Base-by-base conservation (phyloP, 2,888 invertebrate species). In the Ennomos quercinarius region DNA sequence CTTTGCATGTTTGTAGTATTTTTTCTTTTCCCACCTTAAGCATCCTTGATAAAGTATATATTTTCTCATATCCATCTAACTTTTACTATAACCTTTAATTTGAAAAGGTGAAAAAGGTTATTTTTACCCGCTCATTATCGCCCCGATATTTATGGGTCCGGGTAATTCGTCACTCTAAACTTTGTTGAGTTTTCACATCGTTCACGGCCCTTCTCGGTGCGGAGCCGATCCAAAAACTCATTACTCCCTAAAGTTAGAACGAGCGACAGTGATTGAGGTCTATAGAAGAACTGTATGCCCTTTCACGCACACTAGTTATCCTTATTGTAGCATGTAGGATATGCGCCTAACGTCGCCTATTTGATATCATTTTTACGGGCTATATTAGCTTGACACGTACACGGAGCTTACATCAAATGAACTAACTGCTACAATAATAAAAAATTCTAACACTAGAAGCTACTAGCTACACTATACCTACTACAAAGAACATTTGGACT, bases 221-320 rank as follows among this genome's bases (percentile, higher is more conserved):
- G 64, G 71, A 63, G 63, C 72, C 66, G 70, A 80, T 76, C 77
- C 73, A 67, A 77, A 75, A 81, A 77, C 83, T 84, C 81, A 85
- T 86, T 86, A 84, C 82, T 77, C 76, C 73, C 76, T 69, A 51
- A 61, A 61, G 60, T 56, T 61, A 47, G 39, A 47, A 43, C 39
- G 47, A 61, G 35, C 9, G 10, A 37, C 60, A 61, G 55, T 27
- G 36, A 51, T 51, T 11, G 1, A 35, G 35, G 38, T 55, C 13
- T 12, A 45, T 38, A 50, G 37, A 54, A 44, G 41, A 36, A 47
- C 48, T 10, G 12, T 37, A 27, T 27, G 27, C 5, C 6, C 27
- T 27, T 17, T 41, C 13, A 49, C 11, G 13, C 54, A 45, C 54
- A 46, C 54, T 9, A 10, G 1, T 1, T 8, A 9, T 50, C 17